Evolutionary conservation across 1,140 invertebrate species (phyloP).

Genomic region (Aphaenogaster floridana): DNA sequence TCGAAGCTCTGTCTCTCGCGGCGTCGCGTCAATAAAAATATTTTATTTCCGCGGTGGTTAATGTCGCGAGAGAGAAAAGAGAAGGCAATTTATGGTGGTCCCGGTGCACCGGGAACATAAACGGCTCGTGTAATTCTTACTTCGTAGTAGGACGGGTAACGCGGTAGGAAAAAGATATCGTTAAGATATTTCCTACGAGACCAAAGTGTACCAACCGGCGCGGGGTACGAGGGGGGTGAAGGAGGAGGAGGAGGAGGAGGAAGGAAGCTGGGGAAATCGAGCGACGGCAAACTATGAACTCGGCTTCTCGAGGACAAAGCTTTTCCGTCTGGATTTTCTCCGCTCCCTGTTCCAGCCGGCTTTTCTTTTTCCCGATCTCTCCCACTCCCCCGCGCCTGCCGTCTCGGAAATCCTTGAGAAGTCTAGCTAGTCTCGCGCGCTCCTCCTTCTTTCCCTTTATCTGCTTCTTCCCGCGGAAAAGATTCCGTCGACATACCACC

Average conservation of each 20-base stretch:
- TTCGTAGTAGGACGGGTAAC: slow-evolving; percentile 33
- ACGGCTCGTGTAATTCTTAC: slow-evolving; percentile 61
- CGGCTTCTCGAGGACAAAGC: slow-evolving; percentile 80
- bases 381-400: slow-evolving; percentile 44
- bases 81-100: slow-evolving; percentile 42
- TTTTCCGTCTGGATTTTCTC: slow-evolving; percentile 73
- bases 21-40: slow-evolving; percentile 56
- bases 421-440: slow-evolving; percentile 70
- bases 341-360: slow-evolving; percentile 46
- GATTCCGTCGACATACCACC: slow-evolving; percentile 68
- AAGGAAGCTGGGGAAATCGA: slow-evolving; percentile 76
- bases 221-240: not conserved
- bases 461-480: slow-evolving; percentile 57
- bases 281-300: slow-evolving; percentile 79
- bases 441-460: slow-evolving; percentile 39
- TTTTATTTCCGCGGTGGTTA: slow-evolving; percentile 52
- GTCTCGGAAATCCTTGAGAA: slow-evolving; percentile 78
- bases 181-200: slow-evolving; percentile 76
- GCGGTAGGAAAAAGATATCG: slow-evolving; percentile 68
- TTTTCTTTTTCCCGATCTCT: slow-evolving; percentile 56
- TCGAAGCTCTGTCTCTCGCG: slow-evolving; percentile 22
- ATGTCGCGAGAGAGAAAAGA: slow-evolving; percentile 41
- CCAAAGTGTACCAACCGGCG: slow-evolving; percentile 73
- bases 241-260: slow-evolving; percentile 6
- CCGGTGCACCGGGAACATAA: slow-evolving; percentile 36